Evolutionary conservation across 2,888 invertebrate genomes (phyloP).

Genomic region (Drosophila demipolita): DNA sequence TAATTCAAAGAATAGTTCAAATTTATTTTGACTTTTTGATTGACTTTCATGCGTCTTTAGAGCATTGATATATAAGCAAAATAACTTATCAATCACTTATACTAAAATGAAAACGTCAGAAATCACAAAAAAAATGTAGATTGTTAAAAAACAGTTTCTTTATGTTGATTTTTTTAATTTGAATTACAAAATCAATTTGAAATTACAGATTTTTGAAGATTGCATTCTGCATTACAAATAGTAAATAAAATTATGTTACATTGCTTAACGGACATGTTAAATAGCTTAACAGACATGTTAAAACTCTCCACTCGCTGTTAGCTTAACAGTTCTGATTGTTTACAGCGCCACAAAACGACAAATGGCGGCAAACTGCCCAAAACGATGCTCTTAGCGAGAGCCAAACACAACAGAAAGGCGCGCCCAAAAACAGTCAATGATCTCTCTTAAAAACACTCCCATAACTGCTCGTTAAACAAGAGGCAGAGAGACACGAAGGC

Average conservation of each 20-base stretch:
- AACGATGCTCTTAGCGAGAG: constrained; percentile 23
- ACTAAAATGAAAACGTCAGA: neutral
- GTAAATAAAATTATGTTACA: neutral
- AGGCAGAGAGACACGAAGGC: constrained; percentile 16
- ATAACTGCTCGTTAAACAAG: constrained; percentile 8
- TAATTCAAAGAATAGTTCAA: neutral
- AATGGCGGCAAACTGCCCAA: constrained; percentile 4
- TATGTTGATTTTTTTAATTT: neutral
- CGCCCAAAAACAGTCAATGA: constrained; percentile 39
- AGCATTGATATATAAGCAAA: neutral
- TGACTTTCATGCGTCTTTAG: neutral
- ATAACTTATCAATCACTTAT: neutral
- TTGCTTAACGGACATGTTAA: neutral
- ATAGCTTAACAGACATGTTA: constrained; percentile 5
- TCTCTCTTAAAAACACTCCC: constrained; percentile 9
- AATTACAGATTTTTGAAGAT: neutral
- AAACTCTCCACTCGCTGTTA: constrained; percentile 56
- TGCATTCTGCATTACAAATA: neutral
- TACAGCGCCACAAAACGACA: constrained; percentile 60
- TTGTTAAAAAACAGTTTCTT: neutral
- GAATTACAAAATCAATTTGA: neutral
- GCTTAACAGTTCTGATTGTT: neutral
- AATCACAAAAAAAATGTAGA: neutral
- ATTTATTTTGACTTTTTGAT: neutral
- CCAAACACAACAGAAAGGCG: constrained; percentile 37